A percentile compares a stretch with the other conserved stretches of the same genome.
Conservation (phyloP, 2,888 invertebrate genomes). For the Loripinus fragilis region DNA sequence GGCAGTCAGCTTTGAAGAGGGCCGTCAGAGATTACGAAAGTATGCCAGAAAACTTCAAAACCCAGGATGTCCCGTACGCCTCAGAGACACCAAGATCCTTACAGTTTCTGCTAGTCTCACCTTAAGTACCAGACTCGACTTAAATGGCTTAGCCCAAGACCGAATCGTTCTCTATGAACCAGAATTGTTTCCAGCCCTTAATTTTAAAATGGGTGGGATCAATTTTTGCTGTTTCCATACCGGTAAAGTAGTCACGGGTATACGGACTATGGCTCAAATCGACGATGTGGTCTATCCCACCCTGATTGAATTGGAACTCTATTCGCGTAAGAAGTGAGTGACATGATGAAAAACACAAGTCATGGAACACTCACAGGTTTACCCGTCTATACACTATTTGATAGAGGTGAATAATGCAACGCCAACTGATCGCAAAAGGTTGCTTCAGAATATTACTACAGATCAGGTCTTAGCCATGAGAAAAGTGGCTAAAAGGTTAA, state of each 20-base stretch:
- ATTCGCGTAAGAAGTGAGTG: neutral
- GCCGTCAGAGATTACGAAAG: constrained; percentile 18
- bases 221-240: constrained; percentile 34
- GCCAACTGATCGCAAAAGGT: constrained; percentile 12
- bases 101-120: constrained; percentile 26
- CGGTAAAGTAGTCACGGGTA: constrained; percentile 42
- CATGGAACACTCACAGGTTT: neutral
- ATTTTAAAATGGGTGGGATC: constrained; percentile 16
- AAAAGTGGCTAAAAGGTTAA: constrained; percentile 12
- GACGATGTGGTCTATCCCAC: constrained; percentile 21
- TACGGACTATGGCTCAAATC: neutral
- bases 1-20: constrained; percentile 12
- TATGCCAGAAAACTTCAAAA: constrained; percentile 30
- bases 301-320: constrained; percentile 27
- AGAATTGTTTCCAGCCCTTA: constrained; percentile 28
- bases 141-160: neutral
- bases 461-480: constrained; percentile 11
- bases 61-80: constrained; percentile 2
- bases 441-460: constrained; percentile 19
- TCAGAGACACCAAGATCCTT: constrained; percentile 5
- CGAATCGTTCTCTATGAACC: constrained; percentile 28
- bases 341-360: neutral
- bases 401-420: neutral
- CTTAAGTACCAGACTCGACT: constrained; percentile 8
- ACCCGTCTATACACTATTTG: neutral